Base-by-base conservation (phyloP, 2,113 vertebrate genomes). In the Phrynosoma blainvillii region DNA sequence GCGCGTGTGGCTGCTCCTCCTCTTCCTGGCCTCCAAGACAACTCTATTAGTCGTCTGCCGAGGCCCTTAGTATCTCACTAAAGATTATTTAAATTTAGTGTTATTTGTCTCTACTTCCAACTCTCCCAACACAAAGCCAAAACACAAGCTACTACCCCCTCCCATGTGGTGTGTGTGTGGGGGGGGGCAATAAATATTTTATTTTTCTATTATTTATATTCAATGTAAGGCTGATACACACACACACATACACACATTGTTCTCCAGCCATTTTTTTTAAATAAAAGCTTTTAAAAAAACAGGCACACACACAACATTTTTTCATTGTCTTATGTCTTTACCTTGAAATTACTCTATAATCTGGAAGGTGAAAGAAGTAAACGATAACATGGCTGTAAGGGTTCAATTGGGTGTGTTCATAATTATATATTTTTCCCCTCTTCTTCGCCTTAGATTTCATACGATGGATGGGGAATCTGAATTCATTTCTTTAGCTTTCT, bases 401-500 rank as follows among this genome's bases (percentile, higher is more conserved):
- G 54, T 87, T 66, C 40, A 36, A 78, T 68, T 87, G 8, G 3
- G 59, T 90, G 65, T 70, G 85, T 84, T 13, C 27, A 9, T n/a
- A n/a, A n/a, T n/a, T n/a, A n/a, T n/a, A n/a, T 70, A 65, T 85
- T 54, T 84, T 87, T 89, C 2, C 42, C 14, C 71, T 59, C 52
- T 71, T 65, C 68, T 82, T 94, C 89, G 77, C 40, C 30, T 91
- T 90, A 91, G 77, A n/a, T 83, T 87, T 84, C 86, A 84, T 32
- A 85, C 80, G 18, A 12, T 87, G 10, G 82, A 56, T 52, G 65
- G 54, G 5, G 11, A 74, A 21, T 77, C 70, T 23, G 76, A 76
- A 47, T 65, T 42, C 65, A 85, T 93, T 90, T 85, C 70, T 47
- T 84, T 54, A 73, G 30, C 73, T 85, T 91, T 86, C 88, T 52